phyloP scores from a whole-genome alignment of 2,888 invertebrate genomes.

The Volucella zonaria region DNA sequence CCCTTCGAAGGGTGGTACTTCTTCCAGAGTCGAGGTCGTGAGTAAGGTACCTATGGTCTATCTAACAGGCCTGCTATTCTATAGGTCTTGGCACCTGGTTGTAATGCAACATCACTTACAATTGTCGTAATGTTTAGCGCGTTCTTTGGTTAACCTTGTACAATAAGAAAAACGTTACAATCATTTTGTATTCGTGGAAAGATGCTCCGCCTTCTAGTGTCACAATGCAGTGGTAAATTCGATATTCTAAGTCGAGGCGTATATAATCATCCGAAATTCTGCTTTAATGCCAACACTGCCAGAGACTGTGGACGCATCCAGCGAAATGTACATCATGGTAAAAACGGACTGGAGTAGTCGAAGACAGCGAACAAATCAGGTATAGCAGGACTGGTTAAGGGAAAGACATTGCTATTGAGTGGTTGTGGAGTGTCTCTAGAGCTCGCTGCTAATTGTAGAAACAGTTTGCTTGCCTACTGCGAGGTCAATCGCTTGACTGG shows the following conservation, averaged over 20 bases:
- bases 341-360: slow-evolving; percentile 25
- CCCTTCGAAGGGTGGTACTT: too few species aligned
- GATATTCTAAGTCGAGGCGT: slow-evolving; percentile 76
- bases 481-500: slow-evolving; percentile 80
- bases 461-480: slow-evolving; percentile 76
- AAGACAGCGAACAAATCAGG: slow-evolving; percentile 19
- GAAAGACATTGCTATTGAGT: slow-evolving; percentile 77
- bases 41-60: too few species aligned
- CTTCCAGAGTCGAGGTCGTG: too few species aligned
- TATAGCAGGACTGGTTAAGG: slow-evolving; percentile 51
- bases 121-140: slow-evolving; percentile 57
- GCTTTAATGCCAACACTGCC: slow-evolving; percentile 70
- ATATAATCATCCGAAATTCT: slow-evolving; percentile 64
- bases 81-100: too few species aligned
- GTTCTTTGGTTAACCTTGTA: slow-evolving; percentile 10
- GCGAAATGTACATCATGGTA: slow-evolving; percentile 44
- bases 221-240: slow-evolving; percentile 77
- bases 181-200: slow-evolving; percentile 34
- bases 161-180: slow-evolving; percentile 33
- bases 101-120: too few species aligned
- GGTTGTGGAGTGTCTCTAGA: slow-evolving; percentile 78
- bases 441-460: slow-evolving; percentile 76
- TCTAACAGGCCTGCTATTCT: too few species aligned
- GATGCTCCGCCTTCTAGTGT: slow-evolving; percentile 78
- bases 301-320: slow-evolving; percentile 58